phyloP scores from a whole-genome alignment of 1,140 invertebrate genomes.

The Apis cerana region DNA sequence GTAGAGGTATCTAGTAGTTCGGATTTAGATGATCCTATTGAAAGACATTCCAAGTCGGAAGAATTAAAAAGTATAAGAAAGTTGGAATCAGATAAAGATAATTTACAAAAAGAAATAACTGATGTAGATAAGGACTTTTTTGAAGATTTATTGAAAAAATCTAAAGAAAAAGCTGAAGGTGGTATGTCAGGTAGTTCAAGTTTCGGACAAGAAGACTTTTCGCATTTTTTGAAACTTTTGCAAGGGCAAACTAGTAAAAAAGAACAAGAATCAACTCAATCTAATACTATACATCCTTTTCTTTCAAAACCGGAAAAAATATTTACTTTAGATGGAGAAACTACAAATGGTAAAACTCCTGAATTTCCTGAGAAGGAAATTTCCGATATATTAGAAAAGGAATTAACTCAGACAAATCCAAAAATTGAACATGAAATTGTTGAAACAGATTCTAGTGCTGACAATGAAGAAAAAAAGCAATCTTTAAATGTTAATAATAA shows the following conservation, averaged over 20 bases:
- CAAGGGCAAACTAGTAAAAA: conserved; percentile 69
- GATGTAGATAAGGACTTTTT: conserved; percentile 80
- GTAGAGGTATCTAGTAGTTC: conserved; percentile 76
- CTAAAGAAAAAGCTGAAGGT: conserved; percentile 73
- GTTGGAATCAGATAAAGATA: conserved; percentile 71
- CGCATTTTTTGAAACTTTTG: conserved; percentile 76
- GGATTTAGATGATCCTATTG: conserved; percentile 79
- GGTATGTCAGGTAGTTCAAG: conserved; percentile 75
- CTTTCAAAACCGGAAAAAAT: conserved; percentile 24
- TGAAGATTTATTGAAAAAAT: conserved; percentile 71
- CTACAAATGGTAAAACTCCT: conserved; percentile 55
- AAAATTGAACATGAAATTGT: conserved; percentile 54
- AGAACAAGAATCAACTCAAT: conserved; percentile 52
- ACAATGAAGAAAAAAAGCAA: conserved; percentile 17
- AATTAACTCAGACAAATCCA: conserved; percentile 52
- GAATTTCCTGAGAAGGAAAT: conserved; percentile 76
- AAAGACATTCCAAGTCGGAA: conserved; percentile 75
- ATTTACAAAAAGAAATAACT: conserved; percentile 77
- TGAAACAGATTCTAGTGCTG: conserved; percentile 55
- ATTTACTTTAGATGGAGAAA: conserved; percentile 13
- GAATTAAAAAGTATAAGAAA: conserved; percentile 64
- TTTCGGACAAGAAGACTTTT: conserved; percentile 79
- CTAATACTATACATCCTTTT: conserved; percentile 1
- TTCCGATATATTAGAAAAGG: conserved; percentile 70
- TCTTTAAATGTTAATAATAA: conserved; percentile 9